Evolutionary conservation across 2,888 invertebrate species (phyloP).

Genomic region (Pachymerium ferrugineum): DNA sequence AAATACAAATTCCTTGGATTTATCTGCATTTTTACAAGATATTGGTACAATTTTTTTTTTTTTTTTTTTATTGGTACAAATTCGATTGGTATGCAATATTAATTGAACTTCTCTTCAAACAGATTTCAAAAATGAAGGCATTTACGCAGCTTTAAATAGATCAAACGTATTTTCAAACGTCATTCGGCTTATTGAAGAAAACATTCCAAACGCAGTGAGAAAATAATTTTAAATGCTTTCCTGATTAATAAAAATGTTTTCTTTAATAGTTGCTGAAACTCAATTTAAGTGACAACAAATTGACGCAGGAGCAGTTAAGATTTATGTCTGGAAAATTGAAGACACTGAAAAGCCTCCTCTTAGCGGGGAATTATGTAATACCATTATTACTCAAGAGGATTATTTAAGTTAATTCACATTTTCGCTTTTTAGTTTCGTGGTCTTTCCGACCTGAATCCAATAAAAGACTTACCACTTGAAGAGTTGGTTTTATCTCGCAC

Average conservation of each 20-base stretch:
- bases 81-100: too few species aligned
- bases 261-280: not conserved
- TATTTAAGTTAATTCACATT: not conserved
- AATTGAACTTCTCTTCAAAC: too few species aligned
- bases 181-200: not conserved
- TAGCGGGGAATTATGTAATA: not conserved
- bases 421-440: slow-evolving; percentile 38
- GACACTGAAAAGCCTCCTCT: not conserved
- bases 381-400: too few species aligned
- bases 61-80: too few species aligned
- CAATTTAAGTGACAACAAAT: not conserved
- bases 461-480: slow-evolving; percentile 65
- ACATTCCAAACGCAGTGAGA: slow-evolving; percentile 15
- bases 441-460: slow-evolving; percentile 53
- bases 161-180: not conserved
- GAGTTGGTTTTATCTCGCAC: slow-evolving; percentile 75
- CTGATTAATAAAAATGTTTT: not conserved
- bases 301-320: not conserved
- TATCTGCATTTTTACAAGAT: not conserved
- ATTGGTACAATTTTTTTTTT: too few species aligned
- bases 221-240: not conserved
- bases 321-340: not conserved
- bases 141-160: not conserved
- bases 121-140: not conserved
- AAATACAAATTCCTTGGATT: not conserved